These are phyloP conservation scores for Lepidocyrtinus sp. DNA, from an alignment of 2,888 invertebrate genomes.

Conservation along the genomic window DNA sequence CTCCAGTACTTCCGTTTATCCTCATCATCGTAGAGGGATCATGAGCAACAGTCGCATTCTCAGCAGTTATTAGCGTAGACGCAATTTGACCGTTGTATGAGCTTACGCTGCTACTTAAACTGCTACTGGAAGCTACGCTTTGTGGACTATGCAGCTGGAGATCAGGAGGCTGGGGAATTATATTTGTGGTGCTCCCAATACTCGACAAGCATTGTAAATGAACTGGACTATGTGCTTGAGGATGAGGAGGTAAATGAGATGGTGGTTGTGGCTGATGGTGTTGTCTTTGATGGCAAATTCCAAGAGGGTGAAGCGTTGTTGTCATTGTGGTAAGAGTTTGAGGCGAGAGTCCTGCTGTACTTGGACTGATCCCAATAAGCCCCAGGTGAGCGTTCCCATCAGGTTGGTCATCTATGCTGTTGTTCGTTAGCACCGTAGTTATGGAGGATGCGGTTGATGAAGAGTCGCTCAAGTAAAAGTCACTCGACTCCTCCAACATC, in stretches of 20 bases:
- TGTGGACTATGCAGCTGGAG: slow-evolving; percentile 58
- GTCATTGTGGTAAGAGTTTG: slow-evolving; percentile 60
- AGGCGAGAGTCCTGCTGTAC: slow-evolving; percentile 49
- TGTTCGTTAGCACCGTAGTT: slow-evolving; percentile 61
- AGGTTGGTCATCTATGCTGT: slow-evolving; percentile 66
- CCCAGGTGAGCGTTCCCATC: slow-evolving; percentile 62
- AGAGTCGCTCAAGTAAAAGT: slow-evolving; percentile 70
- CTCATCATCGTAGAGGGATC: slow-evolving; percentile 50
- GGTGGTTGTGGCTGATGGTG: slow-evolving; percentile 26
- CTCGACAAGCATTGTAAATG: slow-evolving; percentile 59
- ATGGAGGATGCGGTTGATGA: slow-evolving; percentile 69
- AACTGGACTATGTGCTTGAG: slow-evolving; percentile 52
- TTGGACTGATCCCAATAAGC: slow-evolving; percentile 60
- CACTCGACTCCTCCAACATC: slow-evolving; percentile 70
- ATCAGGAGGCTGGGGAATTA: slow-evolving; percentile 50
- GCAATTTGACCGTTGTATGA: slow-evolving; percentile 47
- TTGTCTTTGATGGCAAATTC: slow-evolving; percentile 60
- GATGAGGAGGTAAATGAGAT: slow-evolving; percentile 37
- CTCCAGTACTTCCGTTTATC: slow-evolving; percentile 36
- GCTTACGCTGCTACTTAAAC: slow-evolving; percentile 48
- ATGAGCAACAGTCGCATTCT: slow-evolving; percentile 57
- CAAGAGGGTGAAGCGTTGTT: slow-evolving; percentile 61
- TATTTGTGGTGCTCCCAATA: slow-evolving; percentile 45
- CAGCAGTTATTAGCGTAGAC: slow-evolving; percentile 40
- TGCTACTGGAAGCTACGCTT: slow-evolving; percentile 57